Evolutionary conservation across 2,888 invertebrate genomes (phyloP).

Genomic region (Lampropteryx suffumata): DNA sequence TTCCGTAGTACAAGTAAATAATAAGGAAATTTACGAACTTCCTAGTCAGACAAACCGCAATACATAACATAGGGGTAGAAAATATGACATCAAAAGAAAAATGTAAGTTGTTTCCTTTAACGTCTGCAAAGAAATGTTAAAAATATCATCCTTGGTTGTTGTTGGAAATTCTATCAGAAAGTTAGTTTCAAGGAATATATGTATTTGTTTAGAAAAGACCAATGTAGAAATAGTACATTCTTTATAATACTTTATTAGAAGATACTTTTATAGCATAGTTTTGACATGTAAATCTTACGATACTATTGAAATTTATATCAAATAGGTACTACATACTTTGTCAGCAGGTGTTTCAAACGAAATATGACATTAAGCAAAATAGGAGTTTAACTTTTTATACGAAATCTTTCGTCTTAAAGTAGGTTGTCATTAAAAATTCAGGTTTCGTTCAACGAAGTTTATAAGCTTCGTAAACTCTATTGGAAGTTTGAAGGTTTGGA

Average conservation of each 20-base stretch:
- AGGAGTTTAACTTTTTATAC: not conserved
- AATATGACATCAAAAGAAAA: constrained; percentile 40
- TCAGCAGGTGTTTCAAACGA: too few species aligned
- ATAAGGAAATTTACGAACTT: constrained; percentile 9
- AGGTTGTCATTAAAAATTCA: constrained; percentile 55
- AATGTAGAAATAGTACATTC: too few species aligned
- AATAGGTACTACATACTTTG: too few species aligned
- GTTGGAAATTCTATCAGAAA: constrained; percentile 38
- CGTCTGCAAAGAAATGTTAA: constrained; percentile 41
- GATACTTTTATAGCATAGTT: too few species aligned
- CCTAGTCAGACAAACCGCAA: constrained; percentile 20
- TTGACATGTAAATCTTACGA: too few species aligned
- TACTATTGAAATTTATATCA: too few species aligned
- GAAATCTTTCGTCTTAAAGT: constrained; percentile 38
- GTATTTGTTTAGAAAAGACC: not conserved
- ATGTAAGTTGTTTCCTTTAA: constrained; percentile 43
- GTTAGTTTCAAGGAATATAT: constrained; percentile 21
- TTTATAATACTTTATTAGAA: too few species aligned
- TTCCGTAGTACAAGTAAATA: not conserved
- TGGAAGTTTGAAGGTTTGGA: constrained; percentile 44
- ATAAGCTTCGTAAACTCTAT: constrained; percentile 46
- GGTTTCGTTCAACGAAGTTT: constrained; percentile 42
- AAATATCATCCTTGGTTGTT: constrained; percentile 42
- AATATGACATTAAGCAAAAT: too few species aligned
- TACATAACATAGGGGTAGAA: constrained; percentile 30